Percentiles rank a stretch among this genome's conserved stretches.
Conservation (phyloP, 1,140 invertebrate genomes). For the Drosophila insularis region DNA sequence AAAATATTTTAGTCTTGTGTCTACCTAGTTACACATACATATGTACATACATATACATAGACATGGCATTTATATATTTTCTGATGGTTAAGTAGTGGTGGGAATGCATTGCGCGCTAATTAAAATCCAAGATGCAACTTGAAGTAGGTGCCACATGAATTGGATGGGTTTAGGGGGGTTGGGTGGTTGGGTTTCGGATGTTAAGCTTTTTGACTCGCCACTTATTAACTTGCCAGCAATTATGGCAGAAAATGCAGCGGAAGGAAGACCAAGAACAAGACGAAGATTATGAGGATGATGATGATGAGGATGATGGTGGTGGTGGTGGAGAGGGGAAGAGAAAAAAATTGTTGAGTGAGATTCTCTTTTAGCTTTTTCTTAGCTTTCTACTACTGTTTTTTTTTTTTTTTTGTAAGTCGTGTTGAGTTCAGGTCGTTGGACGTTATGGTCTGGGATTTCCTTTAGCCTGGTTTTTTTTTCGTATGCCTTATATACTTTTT, state of each 20-base stretch:
- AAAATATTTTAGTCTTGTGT: neutral
- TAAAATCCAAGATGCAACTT: slow-evolving; percentile 3
- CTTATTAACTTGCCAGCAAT: slow-evolving; percentile 76
- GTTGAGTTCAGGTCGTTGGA: slow-evolving; percentile 46
- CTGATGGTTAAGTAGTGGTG: neutral
- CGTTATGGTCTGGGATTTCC: slow-evolving; percentile 54
- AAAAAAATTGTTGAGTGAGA: slow-evolving; percentile 31
- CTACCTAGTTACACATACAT: neutral
- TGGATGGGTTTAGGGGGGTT: neutral
- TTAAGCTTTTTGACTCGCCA: slow-evolving; percentile 64
- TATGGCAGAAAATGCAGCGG: slow-evolving; percentile 51
- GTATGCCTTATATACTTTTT: slow-evolving; percentile 44
- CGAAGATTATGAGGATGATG: neutral
- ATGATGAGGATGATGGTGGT: neutral
- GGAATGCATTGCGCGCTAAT: neutral
- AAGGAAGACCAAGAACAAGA: slow-evolving; percentile 49
- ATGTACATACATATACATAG: neutral
- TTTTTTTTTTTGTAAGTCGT: slow-evolving; percentile 9
- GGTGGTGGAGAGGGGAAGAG: slow-evolving; percentile 1
- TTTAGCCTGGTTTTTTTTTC: slow-evolving; percentile 58
- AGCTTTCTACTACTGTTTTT: slow-evolving; percentile 14
- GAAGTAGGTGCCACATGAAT: neutral
- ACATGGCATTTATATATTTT: neutral
- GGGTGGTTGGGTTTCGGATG: neutral
- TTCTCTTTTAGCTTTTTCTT: neutral